A percentile compares a stretch with the other conserved stretches of the same genome.
phyloP scores from a whole-genome alignment of 2,888 invertebrate species.

The Drosophila ezoana region DNA sequence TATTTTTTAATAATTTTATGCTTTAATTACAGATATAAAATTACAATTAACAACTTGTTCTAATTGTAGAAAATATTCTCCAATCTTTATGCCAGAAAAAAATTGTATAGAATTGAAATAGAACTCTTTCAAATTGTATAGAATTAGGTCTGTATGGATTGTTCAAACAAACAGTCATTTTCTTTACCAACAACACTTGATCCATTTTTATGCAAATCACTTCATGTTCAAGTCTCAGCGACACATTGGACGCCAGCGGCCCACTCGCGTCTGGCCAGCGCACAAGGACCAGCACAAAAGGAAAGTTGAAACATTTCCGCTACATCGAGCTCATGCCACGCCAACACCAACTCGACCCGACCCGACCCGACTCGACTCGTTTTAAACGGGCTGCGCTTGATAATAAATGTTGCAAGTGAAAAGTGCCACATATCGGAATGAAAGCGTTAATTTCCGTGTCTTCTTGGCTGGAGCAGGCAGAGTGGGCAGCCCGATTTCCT shows the following conservation, averaged over 20 bases:
- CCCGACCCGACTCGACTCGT: background rate
- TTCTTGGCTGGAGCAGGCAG: background rate
- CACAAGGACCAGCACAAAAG: conserved; percentile 1
- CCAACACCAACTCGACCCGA: conserved; percentile 4
- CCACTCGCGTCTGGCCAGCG: background rate
- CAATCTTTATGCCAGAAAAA: too few relatives aligned
- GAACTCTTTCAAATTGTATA: too few relatives aligned
- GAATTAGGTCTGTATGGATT: too few relatives aligned
- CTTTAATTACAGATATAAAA: too few relatives aligned
- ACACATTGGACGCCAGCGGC: conserved; percentile 24
- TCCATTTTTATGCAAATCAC: conserved; percentile 66
- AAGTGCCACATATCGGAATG: conserved; percentile 49
- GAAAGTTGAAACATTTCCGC: conserved; percentile 60
- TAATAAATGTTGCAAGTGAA: conserved; percentile 42
- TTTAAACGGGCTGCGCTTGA: conserved; percentile 32
- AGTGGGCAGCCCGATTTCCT: background rate
- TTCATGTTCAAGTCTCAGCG: conserved; percentile 29
- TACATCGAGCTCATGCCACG: conserved; percentile 35
- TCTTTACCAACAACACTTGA: conserved; percentile 18
- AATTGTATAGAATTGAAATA: background rate
- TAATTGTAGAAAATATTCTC: too few relatives aligned
- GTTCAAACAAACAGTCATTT: conserved; percentile 1
- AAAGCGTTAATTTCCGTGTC: conserved; percentile 59
- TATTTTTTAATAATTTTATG: background rate
- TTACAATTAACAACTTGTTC: too few relatives aligned